Percentiles rank a stretch among this genome's conserved stretches.
phyloP scores from a whole-genome alignment of 1,140 invertebrate species.

The Lordiphosa stackelbergi region DNA sequence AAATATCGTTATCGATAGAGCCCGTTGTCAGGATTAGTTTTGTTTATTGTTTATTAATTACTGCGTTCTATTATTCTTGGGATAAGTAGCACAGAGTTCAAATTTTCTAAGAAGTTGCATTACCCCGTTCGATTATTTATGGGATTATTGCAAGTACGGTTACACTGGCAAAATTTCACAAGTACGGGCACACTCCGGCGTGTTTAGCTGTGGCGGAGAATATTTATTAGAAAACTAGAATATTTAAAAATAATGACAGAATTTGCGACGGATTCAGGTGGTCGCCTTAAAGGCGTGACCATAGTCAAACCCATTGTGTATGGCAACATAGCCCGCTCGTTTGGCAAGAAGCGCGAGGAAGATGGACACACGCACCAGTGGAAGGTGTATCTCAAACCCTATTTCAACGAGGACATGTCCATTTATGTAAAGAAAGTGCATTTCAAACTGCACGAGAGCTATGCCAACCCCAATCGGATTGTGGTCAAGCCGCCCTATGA shows the following conservation, averaged over 20 bases:
- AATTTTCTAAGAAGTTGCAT: too few species aligned
- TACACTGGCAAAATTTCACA: too few species aligned
- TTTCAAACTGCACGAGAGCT: conserved; percentile 98
- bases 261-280: conserved; percentile 89
- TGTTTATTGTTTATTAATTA: too few species aligned
- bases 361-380: conserved; percentile 99
- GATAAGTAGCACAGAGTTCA: too few species aligned
- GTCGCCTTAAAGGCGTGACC: conserved; percentile 89
- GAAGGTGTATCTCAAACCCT: conserved; percentile 98
- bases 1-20: too few species aligned
- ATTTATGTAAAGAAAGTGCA: conserved; percentile 97
- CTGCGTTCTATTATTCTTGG: too few species aligned
- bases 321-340: conserved; percentile 96
- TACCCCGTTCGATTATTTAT: too few species aligned
- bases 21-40: too few species aligned
- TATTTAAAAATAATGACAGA: conserved; percentile 79
- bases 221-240: too few species aligned
- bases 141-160: too few species aligned
- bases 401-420: conserved; percentile 95
- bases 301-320: conserved; percentile 98
- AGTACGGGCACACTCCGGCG: too few species aligned
- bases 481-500: conserved; percentile 97
- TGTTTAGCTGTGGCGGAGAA: too few species aligned
- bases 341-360: conserved; percentile 98
- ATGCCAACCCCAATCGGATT: conserved; percentile 95